Percentiles rank a stretch among this genome's conserved stretches.
These are phyloP conservation scores for Cryptocheilus praepositus DNA, from an alignment of 2,888 invertebrate species.

Conservation along the genomic window DNA sequence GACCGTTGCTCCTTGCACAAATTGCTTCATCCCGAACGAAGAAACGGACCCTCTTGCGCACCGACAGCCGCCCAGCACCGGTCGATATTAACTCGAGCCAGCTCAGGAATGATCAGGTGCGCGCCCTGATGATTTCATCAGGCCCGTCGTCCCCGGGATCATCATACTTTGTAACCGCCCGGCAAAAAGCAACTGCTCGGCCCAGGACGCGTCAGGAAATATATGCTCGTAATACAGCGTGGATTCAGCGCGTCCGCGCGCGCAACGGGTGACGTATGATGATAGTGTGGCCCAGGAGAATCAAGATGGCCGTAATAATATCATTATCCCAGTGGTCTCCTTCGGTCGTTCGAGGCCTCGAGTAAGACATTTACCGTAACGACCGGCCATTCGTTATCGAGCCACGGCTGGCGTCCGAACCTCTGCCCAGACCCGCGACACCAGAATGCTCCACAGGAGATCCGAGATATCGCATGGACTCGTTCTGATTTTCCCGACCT, in stretches of 20 bases:
- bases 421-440: conserved; percentile 45
- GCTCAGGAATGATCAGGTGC: conserved; percentile 60
- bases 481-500: not conserved
- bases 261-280: conserved; percentile 71
- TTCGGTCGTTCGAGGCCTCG: conserved; percentile 58
- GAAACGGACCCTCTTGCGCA: conserved; percentile 44
- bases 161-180: conserved; percentile 70
- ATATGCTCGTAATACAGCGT: conserved; percentile 58
- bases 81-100: conserved; percentile 56
- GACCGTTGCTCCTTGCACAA: conserved; percentile 27
- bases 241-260: conserved; percentile 62
- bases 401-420: conserved; percentile 34
- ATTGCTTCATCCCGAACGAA: conserved; percentile 52
- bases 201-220: conserved; percentile 56
- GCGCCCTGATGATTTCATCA: conserved; percentile 69
- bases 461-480: conserved; percentile 17
- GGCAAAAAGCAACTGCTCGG: conserved; percentile 62
- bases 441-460: conserved; percentile 37
- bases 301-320: conserved; percentile 74
- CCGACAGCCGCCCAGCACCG: conserved; percentile 44
- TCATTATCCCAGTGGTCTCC: conserved; percentile 72
- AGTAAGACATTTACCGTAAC: conserved; percentile 72
- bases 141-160: conserved; percentile 58
- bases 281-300: conserved; percentile 70
- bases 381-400: conserved; percentile 67